A percentile compares a stretch with the other conserved stretches of the same genome.
phyloP scores from a whole-genome alignment of 2,113 vertebrate genomes.

The Grammomys surdaster region DNA sequence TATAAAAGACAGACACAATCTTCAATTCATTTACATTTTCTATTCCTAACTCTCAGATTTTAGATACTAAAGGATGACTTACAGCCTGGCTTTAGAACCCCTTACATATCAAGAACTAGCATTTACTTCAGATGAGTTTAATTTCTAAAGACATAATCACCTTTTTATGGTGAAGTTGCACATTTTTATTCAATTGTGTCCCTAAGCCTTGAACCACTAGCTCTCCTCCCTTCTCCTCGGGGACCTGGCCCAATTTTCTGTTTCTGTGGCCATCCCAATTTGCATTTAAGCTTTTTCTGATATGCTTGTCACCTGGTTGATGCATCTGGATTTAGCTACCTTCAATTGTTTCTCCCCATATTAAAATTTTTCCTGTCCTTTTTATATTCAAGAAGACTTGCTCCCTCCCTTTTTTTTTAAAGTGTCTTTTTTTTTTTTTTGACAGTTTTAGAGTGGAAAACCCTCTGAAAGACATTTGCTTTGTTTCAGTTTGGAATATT shows the following conservation, averaged over 20 bases:
- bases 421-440: background rate
- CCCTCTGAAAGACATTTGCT: background rate
- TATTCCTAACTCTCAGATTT: background rate
- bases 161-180: slow-evolving; percentile 55
- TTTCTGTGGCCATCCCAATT: slow-evolving; percentile 47
- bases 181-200: slow-evolving; percentile 37
- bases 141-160: slow-evolving; percentile 61
- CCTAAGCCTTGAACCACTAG: background rate
- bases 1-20: background rate
- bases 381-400: background rate
- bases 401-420: background rate
- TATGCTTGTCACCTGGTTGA: slow-evolving; percentile 36
- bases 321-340: slow-evolving; percentile 39
- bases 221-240: slow-evolving; percentile 29
- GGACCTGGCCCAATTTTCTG: slow-evolving; percentile 67
- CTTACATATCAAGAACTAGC: slow-evolving; percentile 38
- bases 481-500: slow-evolving; percentile 50
- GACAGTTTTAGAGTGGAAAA: slow-evolving; percentile 31
- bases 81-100: slow-evolving; percentile 37
- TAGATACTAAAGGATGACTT: slow-evolving; percentile 24
- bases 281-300: slow-evolving; percentile 53
- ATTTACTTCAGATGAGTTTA: slow-evolving; percentile 49
- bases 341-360: slow-evolving; percentile 26
- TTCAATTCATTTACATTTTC: background rate
- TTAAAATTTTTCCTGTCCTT: slow-evolving; percentile 39